phyloP scores from a whole-genome alignment of 30 jellyfish, hydroid and myxozoan genomes.

The Sanderia malayensis region DNA sequence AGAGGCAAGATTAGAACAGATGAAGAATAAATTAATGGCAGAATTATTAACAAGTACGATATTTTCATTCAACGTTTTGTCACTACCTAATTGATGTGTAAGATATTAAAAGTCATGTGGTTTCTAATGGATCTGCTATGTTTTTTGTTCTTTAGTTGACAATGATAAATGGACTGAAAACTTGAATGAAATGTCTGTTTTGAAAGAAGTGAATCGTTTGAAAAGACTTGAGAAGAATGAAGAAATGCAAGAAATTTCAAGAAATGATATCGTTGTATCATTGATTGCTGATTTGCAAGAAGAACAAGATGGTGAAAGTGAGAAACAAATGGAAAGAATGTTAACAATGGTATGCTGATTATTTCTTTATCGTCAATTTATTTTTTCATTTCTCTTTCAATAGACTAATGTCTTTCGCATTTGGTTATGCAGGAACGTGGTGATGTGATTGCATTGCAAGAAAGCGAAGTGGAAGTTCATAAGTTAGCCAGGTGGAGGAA shows the following conservation, averaged over 20 bases:
- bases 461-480: constrained; percentile 37
- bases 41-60: constrained; percentile 16
- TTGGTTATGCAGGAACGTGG: constrained; percentile 21
- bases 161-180: constrained; percentile 11
- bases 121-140: not conserved
- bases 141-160: constrained; percentile 4
- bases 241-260: constrained; percentile 15
- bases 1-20: constrained; percentile 52
- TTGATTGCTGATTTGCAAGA: constrained; percentile 84
- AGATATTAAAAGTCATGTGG: not conserved
- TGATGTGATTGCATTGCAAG: constrained; percentile 40
- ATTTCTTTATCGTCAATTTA: not conserved
- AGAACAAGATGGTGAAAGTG: constrained; percentile 77
- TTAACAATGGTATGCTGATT: constrained; percentile 46
- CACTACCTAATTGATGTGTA: too few relatives aligned
- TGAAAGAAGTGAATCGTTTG: constrained; percentile 42
- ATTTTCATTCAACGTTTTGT: too few relatives aligned
- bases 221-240: constrained; percentile 11
- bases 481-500: constrained; percentile 50
- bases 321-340: constrained; percentile 13
- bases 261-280: constrained; percentile 64
- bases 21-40: constrained; percentile 14
- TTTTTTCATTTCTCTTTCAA: too few relatives aligned
- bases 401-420: too few relatives aligned
- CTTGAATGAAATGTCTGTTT: constrained; percentile 63